Evolutionary conservation across 2,797 vertebrate species (phyloP).

Genomic region (Dromococcyx pavoninus): DNA sequence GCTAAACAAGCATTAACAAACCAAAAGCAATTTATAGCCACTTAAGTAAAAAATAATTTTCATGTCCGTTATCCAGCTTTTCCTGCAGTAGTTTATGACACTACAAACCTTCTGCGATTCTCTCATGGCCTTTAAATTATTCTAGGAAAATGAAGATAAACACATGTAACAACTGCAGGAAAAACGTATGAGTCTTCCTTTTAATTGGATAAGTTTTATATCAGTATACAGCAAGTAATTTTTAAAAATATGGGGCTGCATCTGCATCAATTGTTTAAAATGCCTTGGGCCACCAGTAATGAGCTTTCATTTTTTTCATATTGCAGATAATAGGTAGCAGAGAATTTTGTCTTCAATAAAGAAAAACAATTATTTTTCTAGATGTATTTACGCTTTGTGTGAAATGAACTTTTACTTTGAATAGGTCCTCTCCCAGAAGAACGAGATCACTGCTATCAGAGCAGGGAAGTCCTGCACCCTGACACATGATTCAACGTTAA

Average conservation of each 20-base stretch:
- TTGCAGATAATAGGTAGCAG: background rate
- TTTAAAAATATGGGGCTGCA: background rate
- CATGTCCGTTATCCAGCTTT: background rate
- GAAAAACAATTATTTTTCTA: background rate
- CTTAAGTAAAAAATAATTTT: background rate
- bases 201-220: background rate
- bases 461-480: constrained; percentile 27
- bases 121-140: background rate
- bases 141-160: background rate
- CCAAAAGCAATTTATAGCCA: background rate
- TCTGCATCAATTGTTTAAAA: background rate
- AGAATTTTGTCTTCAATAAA: background rate
- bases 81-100: background rate
- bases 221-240: background rate
- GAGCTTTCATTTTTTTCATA: background rate
- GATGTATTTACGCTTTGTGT: background rate
- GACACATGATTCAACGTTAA: constrained; percentile 51
- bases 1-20: background rate
- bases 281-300: background rate
- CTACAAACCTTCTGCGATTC: background rate
- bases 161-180: background rate
- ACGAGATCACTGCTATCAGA: constrained; percentile 29
- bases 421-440: background rate
- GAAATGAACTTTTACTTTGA: constrained; percentile 14
- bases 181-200: background rate